Evolutionary conservation across 2,888 invertebrate species (phyloP), one percentile per base, ranked within the genome.

Genomic region (Willowsia nigromaculata): DNA sequence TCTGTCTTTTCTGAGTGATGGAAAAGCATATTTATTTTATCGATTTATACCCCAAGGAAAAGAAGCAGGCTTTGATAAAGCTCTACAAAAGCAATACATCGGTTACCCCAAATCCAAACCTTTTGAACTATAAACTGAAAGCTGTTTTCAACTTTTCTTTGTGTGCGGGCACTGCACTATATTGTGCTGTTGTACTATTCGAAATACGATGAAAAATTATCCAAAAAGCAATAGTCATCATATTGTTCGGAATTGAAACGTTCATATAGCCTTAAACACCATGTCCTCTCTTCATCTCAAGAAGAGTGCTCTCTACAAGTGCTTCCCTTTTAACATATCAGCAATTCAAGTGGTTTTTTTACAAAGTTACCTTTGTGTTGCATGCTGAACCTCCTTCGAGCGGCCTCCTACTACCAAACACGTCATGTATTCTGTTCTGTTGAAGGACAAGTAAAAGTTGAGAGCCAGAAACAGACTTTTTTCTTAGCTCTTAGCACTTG

Each of bases 261-360:
- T 53, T 18, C 18, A 4, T 53, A 53, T 1, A 53, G 18, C 53
- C 13, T 5, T 18, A 53, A 53, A 18, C 18, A 53, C 1, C 18
- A 6, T 53, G n/a, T 65, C 37, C 18, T 37, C 37, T 37, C 18
- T 65, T n/a, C 15, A n/a, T 40, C 40, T 11, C 18, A 37, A 9
- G 18, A 11, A 68, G 40, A 22, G 33, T 27, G 27, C n/a, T n/a
- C n/a, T n/a, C 37, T 22, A 68, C 68, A 86, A 86, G 86, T 86
- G 81, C 59, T 86, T 27, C 68, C 71, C 56, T 30, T 78, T 86
- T 68, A 86, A 86, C 80, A 81, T 81, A 86, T 86, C 86, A 80
- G 68, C 65, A 80, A 80, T 68, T 86, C 80, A 86, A 86, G 86
- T 68, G 81, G 86, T 43, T 86, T 80, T 30, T 18, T 3, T 74